These are phyloP conservation scores for Sciurus vulgaris DNA, from an alignment of 2,797 vertebrate species.

Conservation along the genomic window DNA sequence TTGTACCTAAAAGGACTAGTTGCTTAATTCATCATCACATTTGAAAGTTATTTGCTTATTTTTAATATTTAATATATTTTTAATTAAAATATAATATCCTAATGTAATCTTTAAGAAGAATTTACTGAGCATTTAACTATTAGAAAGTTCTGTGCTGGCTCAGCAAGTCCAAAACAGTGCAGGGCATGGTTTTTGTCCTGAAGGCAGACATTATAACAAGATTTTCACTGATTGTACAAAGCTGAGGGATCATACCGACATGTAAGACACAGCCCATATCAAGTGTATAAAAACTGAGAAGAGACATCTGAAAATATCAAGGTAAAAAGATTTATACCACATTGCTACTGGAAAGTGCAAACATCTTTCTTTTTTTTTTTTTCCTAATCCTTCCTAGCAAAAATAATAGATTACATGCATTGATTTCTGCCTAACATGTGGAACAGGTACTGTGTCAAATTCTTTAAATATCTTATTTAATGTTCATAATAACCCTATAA, in stretches of 20 bases:
- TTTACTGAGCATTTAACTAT: constrained; percentile 19
- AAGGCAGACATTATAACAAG: background rate
- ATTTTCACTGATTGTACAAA: constrained; percentile 47
- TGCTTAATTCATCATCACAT: constrained; percentile 30
- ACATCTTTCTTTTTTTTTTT: constrained; percentile 21
- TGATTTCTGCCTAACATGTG: constrained; percentile 32
- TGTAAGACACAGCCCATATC: constrained; percentile 1
- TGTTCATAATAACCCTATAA: constrained; percentile 35
- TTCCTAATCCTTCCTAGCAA: constrained; percentile 46
- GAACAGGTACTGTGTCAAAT: constrained; percentile 45
- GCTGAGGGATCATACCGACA: background rate
- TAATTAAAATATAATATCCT: constrained; percentile 40
- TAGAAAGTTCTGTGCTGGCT: background rate
- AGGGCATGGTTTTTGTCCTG: background rate
- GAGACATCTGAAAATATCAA: constrained; percentile 38
- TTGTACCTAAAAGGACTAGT: background rate
- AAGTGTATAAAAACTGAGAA: constrained; percentile 28
- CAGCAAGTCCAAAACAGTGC: background rate
- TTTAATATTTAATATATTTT: constrained; percentile 49
- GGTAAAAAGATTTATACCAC: background rate
- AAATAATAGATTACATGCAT: constrained; percentile 70
- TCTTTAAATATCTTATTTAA: constrained; percentile 61
- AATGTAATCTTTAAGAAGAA: background rate
- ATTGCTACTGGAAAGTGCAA: background rate
- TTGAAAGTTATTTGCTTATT: constrained; percentile 29